Evolutionary conservation across 2,113 vertebrate genomes (phyloP), one percentile per base, ranked within the genome.

Genomic region (Tachycineta bicolor): DNA sequence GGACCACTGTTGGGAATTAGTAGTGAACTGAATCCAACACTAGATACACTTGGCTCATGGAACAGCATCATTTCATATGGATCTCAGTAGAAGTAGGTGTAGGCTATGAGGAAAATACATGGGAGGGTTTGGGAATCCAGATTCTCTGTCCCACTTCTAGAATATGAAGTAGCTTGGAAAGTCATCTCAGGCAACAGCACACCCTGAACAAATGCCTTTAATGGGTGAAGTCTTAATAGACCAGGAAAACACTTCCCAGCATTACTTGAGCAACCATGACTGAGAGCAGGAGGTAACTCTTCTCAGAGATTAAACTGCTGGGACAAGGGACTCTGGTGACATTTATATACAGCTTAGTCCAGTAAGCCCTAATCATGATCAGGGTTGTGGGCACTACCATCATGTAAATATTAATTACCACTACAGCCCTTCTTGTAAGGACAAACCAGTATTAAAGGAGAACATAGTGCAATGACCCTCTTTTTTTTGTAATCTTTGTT

Each of bases 331-430:
- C 79, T 83, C 43, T 46, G 50, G 26, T 95, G 91, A 86, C 75
- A 74, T 93, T 94, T 93, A 56, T 81, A 83, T 37, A 83, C 64
- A 88, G 68, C 82, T 96, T 95, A 87, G 69, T 71, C 65, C 49
- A 77, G 56, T 96, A 93, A 90, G 67, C 46, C 60, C 41, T 83
- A 52, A 82, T 92, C 47, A 18, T 55, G 55, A 46, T 39, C 20
- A 31, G 16, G 6, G 37, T 24, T 64, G n/a, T 81, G 49, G 75
- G 47, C 33, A 28, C 41, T 77, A 25, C 55, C 29, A 20, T 87
- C 88, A 71, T 76, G 59, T 62, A 91, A 91, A 93, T 83, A 89
- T 52, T 70, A 69, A 83, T 92, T 89, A 80, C 24, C 31, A 29
- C 8, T 69, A 31, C 50, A 85, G 63, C 49, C 49, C 50, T 50